A percentile compares a stretch with the other conserved stretches of the same genome.
Conservation (phyloP, 2,113 vertebrate species). For the Centropus bengalensis region DNA sequence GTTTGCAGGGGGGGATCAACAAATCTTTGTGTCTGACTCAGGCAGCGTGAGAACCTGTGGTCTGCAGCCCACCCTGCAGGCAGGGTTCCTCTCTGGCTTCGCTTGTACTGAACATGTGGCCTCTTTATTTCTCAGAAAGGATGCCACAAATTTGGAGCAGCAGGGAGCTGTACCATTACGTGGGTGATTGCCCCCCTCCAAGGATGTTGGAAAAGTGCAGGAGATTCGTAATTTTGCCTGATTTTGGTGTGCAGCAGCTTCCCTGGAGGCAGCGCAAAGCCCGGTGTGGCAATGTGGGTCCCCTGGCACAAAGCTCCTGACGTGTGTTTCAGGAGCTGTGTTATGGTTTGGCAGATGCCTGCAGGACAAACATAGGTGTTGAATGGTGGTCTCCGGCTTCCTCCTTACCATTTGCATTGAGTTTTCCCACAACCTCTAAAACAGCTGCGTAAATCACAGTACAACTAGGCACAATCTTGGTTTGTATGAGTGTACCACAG, state of each 20-base stretch:
- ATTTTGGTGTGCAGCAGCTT: not conserved
- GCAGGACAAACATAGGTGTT: not conserved
- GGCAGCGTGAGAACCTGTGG: not conserved
- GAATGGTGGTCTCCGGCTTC: not conserved
- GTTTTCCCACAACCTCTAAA: not conserved
- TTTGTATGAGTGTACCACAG: not conserved
- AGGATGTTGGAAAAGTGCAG: not conserved
- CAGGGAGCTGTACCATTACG: not conserved
- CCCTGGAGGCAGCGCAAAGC: not conserved
- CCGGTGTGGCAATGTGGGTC: fast-evolving
- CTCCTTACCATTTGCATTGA: not conserved
- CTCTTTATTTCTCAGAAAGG: not conserved
- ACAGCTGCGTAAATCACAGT: not conserved
- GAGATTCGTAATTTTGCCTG: not conserved
- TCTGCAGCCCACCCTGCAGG: not conserved
- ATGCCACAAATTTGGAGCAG: fast-evolving
- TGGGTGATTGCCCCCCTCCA: not conserved
- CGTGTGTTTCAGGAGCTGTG: not conserved
- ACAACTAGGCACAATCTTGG: not conserved
- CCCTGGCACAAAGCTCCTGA: not conserved
- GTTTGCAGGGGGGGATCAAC: not conserved
- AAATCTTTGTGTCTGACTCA: not conserved
- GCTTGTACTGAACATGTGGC: fast-evolving
- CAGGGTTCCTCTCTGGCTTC: not conserved
- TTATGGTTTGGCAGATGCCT: not conserved